Evolutionary conservation across 2,797 vertebrate genomes (phyloP), one percentile per base, ranked within the genome.

Genomic region (Eutrigla gurnardus): DNA sequence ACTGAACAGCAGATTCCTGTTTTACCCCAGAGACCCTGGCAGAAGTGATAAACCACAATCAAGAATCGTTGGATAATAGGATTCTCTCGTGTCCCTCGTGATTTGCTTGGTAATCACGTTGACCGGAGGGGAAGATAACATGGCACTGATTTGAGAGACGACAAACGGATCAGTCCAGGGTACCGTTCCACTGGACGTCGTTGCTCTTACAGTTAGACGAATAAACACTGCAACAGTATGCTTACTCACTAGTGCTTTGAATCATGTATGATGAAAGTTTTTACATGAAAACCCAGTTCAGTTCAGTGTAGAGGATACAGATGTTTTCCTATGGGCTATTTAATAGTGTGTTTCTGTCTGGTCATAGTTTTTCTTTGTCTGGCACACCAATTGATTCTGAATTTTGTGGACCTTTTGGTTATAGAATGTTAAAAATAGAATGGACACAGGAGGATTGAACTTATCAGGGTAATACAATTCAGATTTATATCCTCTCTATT

Each of bases 81-180:
- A 73, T 83, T 81, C 9, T 35, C 40, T 35, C 47, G n/a, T 7
- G 7, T 75, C 64, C 46, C 3, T 5, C 68, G 13, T 4, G 47
- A 73, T 77, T 73, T 71, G 55, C 49, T 66, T 70, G 37, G 25
- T 80, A 74, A 85, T 82, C 61, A 36, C 54, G 73, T 88, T 35
- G 47, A 73, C 77, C 71, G 72, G 61, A 73, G 77, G 62, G 60
- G 65, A 68, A 82, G 63, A 76, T 66, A 69, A 65, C 46, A 60
- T 55, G 43, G 45, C 66, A 65, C 40, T 63, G 70, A 76, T 83
- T 43, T 45, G 57, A 58, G 42, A 45, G 53, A 61, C 6, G 32
- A 60, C 53, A 68, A 65, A 69, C 59, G 50, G 17, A 72, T 68
- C 37, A 37, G 46, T 47, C 5, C 35, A 14, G 14, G 63, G 25